Base-by-base conservation (phyloP, 35 echinoderm and acorn worm genomes). In the Ophiothrix spiculata region DNA sequence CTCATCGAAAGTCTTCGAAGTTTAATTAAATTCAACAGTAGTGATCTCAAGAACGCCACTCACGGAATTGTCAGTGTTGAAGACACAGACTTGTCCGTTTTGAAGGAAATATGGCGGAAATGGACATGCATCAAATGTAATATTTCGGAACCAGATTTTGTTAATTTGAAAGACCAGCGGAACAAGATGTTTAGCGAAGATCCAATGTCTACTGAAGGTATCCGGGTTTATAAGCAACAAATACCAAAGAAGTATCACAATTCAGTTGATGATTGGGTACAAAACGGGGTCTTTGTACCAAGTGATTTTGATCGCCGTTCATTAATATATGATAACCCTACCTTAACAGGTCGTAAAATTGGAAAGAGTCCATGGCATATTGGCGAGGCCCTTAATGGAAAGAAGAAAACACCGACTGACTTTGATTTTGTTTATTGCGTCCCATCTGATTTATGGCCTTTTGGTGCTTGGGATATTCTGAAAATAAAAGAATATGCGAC, bases 291-390 rank as follows among this genome's bases (percentile, higher is more conserved):
- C 25, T 80, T 81, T 40, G 54, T 45, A n/a, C n/a, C n/a, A n/a
- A n/a, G 4, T 33, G 33, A 0, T 6, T 10, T 38, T 19, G 37
- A 17, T 19, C 32, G 36, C 21, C 21, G 11, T 32, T 37, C 37
- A 8, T 90, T 14, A 40, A 39, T n/a, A n/a, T 90, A 77, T 41
- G 39, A 90, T 49, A 90, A 85, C 36, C 81, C 35, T 12, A 90
- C 88, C n/a, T n/a, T 39, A 32, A n/a, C n/a, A n/a, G n/a, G n/a
- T n/a, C n/a, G n/a, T n/a, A n/a, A n/a, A n/a, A n/a, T n/a, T n/a
- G n/a, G n/a, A n/a, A n/a, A n/a, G n/a, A n/a, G n/a, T n/a, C n/a
- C n/a, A n/a, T n/a, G n/a, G n/a, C n/a, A n/a, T n/a, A n/a, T n/a
- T n/a, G n/a, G n/a, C n/a, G n/a, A n/a, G n/a, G n/a, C n/a, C n/a